Evolutionary conservation across 2,888 invertebrate species (phyloP), one percentile per base, ranked within the genome.

Genomic region (Drosophila monieri): DNA sequence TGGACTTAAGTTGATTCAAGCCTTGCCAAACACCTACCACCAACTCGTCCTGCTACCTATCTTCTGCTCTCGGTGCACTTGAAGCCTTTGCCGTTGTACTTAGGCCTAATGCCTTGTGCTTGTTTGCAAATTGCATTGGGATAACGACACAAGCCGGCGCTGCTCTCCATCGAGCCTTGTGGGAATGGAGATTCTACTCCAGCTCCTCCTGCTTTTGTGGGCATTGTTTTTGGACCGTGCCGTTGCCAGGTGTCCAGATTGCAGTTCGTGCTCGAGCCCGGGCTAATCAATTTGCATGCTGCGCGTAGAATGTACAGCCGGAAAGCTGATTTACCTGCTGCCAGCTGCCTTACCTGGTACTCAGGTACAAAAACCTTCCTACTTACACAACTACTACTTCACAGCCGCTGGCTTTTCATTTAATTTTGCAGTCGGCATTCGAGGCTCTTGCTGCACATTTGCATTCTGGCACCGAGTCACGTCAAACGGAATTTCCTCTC

Each of bases 41-140:
- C n/a, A 35, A 35, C n/a, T 35, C 14, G 6, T 32, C 32, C 25
- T 44, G 14, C 51, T 32, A 14, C 41, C 12, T n/a, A n/a, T 49
- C 32, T 49, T 27, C 14, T 35, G 18, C 21, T n/a, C 30, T n/a
- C 25, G 43, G 30, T 66, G 72, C 57, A 61, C 43, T 54, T 46
- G 3, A 23, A 23, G 12, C 18, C 35, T 39, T 44, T 72, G 59
- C 44, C 58, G 49, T 80, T 79, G 74, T 76, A 58, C 77, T 71
- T 71, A 73, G 54, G 79, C 83, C 74, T 87, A 81, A 81, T 79
- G 73, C 83, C 72, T 67, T 72, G 72, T 65, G 73, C 73, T 73
- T 86, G 83, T 79, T 85, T 87, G 85, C 79, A 75, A 85, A 81
- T 87, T 78, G 81, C 81, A 76, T 66, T 51, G 58, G 85, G 79